Base-by-base conservation (phyloP, 1,140 invertebrate genomes). In the Hypsibius dujardini region DNA sequence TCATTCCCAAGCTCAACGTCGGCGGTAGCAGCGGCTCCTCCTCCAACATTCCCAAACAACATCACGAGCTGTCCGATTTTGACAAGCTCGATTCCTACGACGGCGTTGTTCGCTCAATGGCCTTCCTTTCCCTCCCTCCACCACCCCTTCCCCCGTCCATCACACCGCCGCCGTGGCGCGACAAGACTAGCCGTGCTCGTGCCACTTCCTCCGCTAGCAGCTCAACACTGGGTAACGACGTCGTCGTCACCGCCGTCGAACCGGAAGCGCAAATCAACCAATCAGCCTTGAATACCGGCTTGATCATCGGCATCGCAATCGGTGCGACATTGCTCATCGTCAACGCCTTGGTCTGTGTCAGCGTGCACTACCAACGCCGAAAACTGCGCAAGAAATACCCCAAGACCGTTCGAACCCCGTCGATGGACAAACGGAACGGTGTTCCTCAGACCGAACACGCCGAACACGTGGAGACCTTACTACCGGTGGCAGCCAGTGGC, bases 1-100 rank as follows among this genome's bases (percentile, higher is more conserved):
- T 97, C 40, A 90, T 98, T 59, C 94, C 94, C 1, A 91, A 94
- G 78, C 83, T 98, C n/a, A 92, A 97, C 76, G n/a, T n/a, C n/a
- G n/a, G n/a, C n/a, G n/a, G n/a, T n/a, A n/a, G n/a, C n/a, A 89
- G 89, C 12, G 72, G 73, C 7, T 74, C 74, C 45, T 75, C 73
- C 69, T 74, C 71, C 73, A 89, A 90, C 76, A 88, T 90, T 40
- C 89, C 88, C 2, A 83, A 85, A 56, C 86, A 88, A 0, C 90
- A 92, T 80, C 91, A 95, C 80, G 85, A 90, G 72, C 82, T 95
- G 0, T 85, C 88, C 47, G 85, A 90, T 73, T 79, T 81, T 72
- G 78, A 82, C 69, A 78, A 80, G 72, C 75, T 75, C 46, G 70
- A 74, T 12, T 75, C 76, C 40, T 77, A 79, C 73, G 87, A 88